Evolutionary conservation across 2,113 vertebrate genomes (phyloP).

Genomic region (Gymnobelideus leadbeateri): DNA sequence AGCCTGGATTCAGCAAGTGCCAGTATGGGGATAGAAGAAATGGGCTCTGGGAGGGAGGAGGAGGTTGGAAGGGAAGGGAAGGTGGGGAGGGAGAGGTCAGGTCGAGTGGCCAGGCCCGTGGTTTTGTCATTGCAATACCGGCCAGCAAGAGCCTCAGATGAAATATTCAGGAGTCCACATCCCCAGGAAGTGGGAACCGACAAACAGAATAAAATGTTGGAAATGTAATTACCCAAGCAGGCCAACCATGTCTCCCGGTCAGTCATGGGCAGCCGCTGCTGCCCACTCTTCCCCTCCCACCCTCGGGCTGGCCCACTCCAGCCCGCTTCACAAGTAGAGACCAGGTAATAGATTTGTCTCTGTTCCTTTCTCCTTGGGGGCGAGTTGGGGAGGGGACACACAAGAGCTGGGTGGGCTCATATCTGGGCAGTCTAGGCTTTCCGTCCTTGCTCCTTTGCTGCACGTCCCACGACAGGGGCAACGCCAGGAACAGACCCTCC

Average conservation of each 20-base stretch:
- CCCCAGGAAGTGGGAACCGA: conserved; percentile 54
- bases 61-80: too few species aligned
- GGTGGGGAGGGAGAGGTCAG: neutral
- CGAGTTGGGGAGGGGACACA: neutral
- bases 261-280: rapidly evolving
- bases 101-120: rapidly evolving
- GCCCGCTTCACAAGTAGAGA: neutral
- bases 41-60: neutral
- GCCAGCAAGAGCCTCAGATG: conserved; percentile 48
- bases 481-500: neutral
- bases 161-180: conserved; percentile 71
- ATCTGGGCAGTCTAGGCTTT: neutral
- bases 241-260: conserved; percentile 46
- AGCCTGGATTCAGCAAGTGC: neutral
- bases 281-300: neutral
- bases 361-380: rapidly evolving
- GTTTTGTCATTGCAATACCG: neutral
- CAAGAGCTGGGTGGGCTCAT: neutral
- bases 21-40: neutral
- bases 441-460: neutral
- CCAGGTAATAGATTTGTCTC: rapidly evolving
- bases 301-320: neutral
- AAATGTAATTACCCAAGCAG: conserved; percentile 56
- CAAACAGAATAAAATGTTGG: conserved; percentile 62
- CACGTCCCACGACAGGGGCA: neutral